Base-by-base conservation (phyloP, 1,140 invertebrate genomes). In the Eriocheir sinensis region DNA sequence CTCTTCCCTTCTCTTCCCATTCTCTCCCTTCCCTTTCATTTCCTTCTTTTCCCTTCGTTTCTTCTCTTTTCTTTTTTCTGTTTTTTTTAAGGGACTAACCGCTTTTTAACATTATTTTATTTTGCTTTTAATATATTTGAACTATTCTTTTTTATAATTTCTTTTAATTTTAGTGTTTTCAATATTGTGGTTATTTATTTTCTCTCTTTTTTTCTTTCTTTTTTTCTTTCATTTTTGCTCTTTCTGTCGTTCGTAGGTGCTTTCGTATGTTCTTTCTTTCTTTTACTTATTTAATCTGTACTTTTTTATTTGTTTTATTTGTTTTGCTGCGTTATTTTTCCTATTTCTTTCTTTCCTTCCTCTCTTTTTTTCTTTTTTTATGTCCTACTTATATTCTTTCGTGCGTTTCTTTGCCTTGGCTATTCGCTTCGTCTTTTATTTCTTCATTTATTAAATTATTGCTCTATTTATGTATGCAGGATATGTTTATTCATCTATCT, bases 31-130 rank as follows among this genome's bases (percentile, higher is more conserved):
- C 60, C n/a, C 60, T 72, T n/a, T 72, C 60, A n/a, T n/a, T 72
- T n/a, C n/a, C 60, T 72, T n/a, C 36, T 34, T 85, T 34, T 41
- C 81, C 36, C 81, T 85, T 34, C 32, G 3, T n/a, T 34, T 81
- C 79, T 81, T 41, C 81, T 85, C 81, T 85, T 34, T 85, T 34
- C 36, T 34, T 85, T 34, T 85, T 34, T 85, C 81, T 85, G 30
- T 85, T 34, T n/a, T n/a, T n/a, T n/a, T n/a, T n/a, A n/a, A n/a
- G n/a, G n/a, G n/a, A n/a, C n/a, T n/a, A n/a, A n/a, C n/a, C n/a
- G n/a, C n/a, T n/a, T n/a, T n/a, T n/a, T n/a, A n/a, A n/a, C n/a
- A n/a, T n/a, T n/a, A n/a, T n/a, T n/a, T n/a, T n/a, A n/a, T n/a
- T n/a, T n/a, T n/a, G n/a, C n/a, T n/a, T n/a, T n/a, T n/a, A n/a